These are phyloP conservation scores for Ormyrus thymus DNA, from an alignment of 2,888 invertebrate genomes.

Conservation along the genomic window DNA sequence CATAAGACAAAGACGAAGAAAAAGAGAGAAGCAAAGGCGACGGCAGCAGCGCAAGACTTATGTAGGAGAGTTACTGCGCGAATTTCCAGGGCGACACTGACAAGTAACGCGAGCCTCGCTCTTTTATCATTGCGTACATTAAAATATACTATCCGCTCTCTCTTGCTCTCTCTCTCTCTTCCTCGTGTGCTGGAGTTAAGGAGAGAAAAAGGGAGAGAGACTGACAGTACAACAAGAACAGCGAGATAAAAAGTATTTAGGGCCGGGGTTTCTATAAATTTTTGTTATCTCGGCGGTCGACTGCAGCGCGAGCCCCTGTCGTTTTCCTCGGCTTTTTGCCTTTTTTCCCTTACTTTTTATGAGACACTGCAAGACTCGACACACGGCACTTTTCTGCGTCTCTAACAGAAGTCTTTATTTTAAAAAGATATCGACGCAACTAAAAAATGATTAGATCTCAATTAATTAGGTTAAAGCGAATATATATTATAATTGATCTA, in stretches of 20 bases:
- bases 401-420: no score
- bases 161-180: slow-evolving; percentile 7
- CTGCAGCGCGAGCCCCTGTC: slow-evolving; percentile 3
- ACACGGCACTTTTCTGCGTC: background rate
- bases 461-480: no score
- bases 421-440: no score
- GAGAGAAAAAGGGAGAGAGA: background rate
- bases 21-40: slow-evolving; percentile 8
- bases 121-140: slow-evolving; percentile 57
- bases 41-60: slow-evolving; percentile 22
- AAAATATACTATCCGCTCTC: slow-evolving; percentile 50
- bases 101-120: slow-evolving; percentile 57
- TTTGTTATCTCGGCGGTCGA: slow-evolving; percentile 38
- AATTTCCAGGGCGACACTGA: slow-evolving; percentile 56
- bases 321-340: background rate
- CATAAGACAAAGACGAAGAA: slow-evolving; percentile 9
- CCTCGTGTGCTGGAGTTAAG: background rate
- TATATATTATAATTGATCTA: no score
- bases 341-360: slow-evolving; percentile 22
- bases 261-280: slow-evolving; percentile 52
- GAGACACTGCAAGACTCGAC: slow-evolving; percentile 21
- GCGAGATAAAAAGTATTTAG: slow-evolving; percentile 53
- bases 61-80: slow-evolving; percentile 50
- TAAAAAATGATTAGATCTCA: no score
- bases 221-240: slow-evolving; percentile 29